A percentile compares a stretch with the other conserved stretches of the same genome.
Evolutionary conservation across 2,888 invertebrate species (phyloP).

Genomic region (Tenthredo livida): DNA sequence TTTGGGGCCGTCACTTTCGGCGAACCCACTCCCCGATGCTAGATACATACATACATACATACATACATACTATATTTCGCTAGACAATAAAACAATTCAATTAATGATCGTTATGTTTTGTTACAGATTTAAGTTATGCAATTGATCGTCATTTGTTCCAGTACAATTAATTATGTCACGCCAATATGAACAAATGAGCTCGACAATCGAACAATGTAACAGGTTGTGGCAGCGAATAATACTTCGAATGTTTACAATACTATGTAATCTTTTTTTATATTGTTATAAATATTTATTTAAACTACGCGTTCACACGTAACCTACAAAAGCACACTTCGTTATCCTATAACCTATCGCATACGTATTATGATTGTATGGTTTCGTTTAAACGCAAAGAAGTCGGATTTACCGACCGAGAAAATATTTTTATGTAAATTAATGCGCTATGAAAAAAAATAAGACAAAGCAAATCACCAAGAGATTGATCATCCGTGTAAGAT

Average conservation of each 20-base stretch:
- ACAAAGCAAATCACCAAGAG: neutral
- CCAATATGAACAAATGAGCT: neutral
- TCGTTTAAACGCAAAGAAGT: neutral
- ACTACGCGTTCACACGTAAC: neutral
- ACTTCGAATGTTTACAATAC: neutral
- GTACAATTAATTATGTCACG: neutral
- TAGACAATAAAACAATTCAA: neutral
- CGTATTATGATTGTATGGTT: neutral
- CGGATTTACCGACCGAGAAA: neutral
- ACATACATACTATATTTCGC: neutral
- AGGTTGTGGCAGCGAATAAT: neutral
- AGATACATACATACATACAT: no score
- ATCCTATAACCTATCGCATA: neutral
- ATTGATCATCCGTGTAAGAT: neutral
- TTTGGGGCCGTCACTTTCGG: constrained; percentile 45
- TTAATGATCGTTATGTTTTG: neutral
- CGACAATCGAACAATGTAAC: neutral
- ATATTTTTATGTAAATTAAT: neutral
- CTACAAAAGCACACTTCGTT: neutral
- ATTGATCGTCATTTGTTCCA: neutral
- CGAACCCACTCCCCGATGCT: constrained; percentile 30
- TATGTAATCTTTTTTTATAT: no score
- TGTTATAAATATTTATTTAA: no score
- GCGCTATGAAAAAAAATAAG: neutral
- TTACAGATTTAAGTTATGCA: neutral